Evolutionary conservation across 1,140 invertebrate genomes (phyloP).

Genomic region (Cyclargus thomasi): DNA sequence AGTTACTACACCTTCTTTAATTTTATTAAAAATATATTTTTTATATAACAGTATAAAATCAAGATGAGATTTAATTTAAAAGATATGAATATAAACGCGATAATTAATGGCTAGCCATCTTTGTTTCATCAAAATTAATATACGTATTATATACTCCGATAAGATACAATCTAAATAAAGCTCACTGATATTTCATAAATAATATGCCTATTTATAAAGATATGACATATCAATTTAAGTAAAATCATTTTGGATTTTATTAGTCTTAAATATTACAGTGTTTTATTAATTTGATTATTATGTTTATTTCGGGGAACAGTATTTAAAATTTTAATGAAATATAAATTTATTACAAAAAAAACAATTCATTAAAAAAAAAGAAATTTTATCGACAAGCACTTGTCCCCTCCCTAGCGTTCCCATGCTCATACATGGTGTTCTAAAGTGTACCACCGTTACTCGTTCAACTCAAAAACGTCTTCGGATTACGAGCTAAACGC

Average conservation of each 20-base stretch:
- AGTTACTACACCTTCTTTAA: neutral
- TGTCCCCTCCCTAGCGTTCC: conserved; percentile 29
- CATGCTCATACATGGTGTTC: conserved; percentile 35
- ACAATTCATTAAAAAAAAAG: too few species aligned
- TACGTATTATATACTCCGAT: neutral
- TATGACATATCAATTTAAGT: neutral
- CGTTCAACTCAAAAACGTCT: conserved; percentile 4
- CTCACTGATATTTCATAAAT: neutral
- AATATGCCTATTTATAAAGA: neutral
- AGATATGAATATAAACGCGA: neutral
- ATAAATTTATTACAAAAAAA: neutral
- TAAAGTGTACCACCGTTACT: conserved; percentile 45
- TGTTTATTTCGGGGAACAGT: too few species aligned
- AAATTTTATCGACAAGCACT: conserved; percentile 18
- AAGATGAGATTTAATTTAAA: neutral
- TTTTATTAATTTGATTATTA: too few species aligned
- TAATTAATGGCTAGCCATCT: neutral
- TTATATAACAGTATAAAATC: neutral
- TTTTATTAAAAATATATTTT: neutral
- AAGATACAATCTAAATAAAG: neutral
- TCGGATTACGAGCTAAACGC: conserved; percentile 9
- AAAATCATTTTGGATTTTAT: neutral
- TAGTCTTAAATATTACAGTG: too few species aligned
- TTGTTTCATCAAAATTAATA: neutral
- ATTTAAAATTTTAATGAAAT: too few species aligned